phyloP scores from a whole-genome alignment of 2,113 vertebrate species.

The Brachyistius frenatus region DNA sequence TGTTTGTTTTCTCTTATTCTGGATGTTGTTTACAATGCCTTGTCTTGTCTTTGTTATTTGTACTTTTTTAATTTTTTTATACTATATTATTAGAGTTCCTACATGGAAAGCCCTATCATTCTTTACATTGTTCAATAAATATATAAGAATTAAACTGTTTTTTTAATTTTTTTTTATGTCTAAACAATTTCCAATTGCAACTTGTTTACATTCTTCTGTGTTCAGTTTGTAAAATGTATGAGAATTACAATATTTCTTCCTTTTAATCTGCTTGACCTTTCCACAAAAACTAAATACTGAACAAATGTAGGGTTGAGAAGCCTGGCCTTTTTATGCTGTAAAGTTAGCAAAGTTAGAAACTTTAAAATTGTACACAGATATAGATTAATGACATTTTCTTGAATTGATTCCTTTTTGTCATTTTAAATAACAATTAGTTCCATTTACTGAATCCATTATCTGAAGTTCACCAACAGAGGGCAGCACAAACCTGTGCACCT shows the following conservation, averaged over 20 bases:
- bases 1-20: constrained; percentile 69
- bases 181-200: not conserved
- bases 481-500: constrained; percentile 44
- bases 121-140: constrained; percentile 83
- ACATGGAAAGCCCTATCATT: constrained; percentile 77
- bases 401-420: not conserved
- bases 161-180: not conserved
- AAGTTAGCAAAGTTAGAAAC: not conserved
- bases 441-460: not conserved
- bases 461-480: constrained; percentile 70
- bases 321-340: not conserved
- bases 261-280: constrained; percentile 2
- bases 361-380: not conserved
- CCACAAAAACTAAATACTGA: not conserved
- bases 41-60: constrained; percentile 81
- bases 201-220: not conserved
- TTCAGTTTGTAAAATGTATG: not conserved
- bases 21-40: constrained; percentile 81
- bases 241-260: constrained; percentile 2
- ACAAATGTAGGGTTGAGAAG: not conserved
- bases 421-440: not conserved
- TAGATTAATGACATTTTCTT: not conserved
- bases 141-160: constrained; percentile 66
- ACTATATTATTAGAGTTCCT: constrained; percentile 83
- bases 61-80: constrained; percentile 86